Conservation (phyloP, 2,888 invertebrate species). For the Agrotis puta region DNA sequence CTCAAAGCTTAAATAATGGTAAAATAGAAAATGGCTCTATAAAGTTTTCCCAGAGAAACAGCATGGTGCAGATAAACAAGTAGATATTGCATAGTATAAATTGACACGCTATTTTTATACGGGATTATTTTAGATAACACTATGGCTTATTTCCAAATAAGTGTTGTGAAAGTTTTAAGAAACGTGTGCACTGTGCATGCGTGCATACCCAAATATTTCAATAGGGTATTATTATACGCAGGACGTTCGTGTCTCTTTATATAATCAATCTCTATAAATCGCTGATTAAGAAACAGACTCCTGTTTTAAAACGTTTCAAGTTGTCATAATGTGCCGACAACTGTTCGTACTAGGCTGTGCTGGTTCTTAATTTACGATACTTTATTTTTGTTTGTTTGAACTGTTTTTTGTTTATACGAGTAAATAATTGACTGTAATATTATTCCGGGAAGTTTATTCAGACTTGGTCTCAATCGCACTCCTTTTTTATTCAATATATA, state of each 20-base stretch:
- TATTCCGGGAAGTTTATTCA: not conserved
- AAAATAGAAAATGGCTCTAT: conserved; percentile 33
- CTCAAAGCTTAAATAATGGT: conserved; percentile 43
- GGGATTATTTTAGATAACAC: conserved; percentile 56
- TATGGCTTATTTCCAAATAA: conserved; percentile 39
- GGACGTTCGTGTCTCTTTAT: conserved; percentile 46
- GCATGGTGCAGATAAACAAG: conserved; percentile 36
- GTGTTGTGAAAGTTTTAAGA: conserved; percentile 25
- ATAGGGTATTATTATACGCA: conserved; percentile 20
- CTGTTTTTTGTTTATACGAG: conserved; percentile 8
- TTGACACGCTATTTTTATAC: conserved; percentile 65
- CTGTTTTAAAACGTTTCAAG: conserved; percentile 12
- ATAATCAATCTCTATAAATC: conserved; percentile 52
- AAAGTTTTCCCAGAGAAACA: conserved; percentile 53
- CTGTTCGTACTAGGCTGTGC: not conserved
- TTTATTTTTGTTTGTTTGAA: not conserved
- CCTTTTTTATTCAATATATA: not conserved
- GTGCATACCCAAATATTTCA: conserved; percentile 24
- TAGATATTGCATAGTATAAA: conserved; percentile 64
- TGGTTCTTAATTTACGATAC: conserved; percentile 25
- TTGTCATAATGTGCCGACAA: not conserved
- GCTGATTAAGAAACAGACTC: conserved; percentile 20
- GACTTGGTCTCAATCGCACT: not conserved
- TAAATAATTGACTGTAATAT: not conserved
- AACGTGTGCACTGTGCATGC: conserved; percentile 25